A percentile compares a stretch with the other conserved stretches of the same genome.
Conservation (phyloP, 2,888 invertebrate species). For the Parapristionchus giblindavisi region DNA sequence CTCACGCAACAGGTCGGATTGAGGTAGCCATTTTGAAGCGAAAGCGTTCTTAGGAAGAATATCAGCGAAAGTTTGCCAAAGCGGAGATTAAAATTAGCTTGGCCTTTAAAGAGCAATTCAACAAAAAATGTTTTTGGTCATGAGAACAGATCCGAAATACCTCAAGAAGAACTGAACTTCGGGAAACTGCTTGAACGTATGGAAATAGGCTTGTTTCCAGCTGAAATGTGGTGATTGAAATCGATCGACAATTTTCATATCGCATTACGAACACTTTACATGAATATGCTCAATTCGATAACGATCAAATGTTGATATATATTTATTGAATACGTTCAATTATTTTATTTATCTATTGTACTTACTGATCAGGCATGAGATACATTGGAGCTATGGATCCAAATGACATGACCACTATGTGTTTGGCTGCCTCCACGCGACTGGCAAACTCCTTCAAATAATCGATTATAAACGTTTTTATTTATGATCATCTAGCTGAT, state of each 20-base stretch:
- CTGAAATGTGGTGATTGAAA: background rate
- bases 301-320: no score
- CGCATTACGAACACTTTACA: no score
- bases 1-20: constrained; percentile 53
- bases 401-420: constrained; percentile 54
- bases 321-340: no score
- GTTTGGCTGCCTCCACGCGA: constrained; percentile 45
- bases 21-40: constrained; percentile 58
- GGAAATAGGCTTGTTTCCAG: constrained; percentile 44
- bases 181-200: constrained; percentile 46
- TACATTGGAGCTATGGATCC: constrained; percentile 45
- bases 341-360: no score
- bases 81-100: no score
- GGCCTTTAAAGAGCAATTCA: no score
- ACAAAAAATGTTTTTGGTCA: background rate
- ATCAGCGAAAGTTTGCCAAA: background rate
- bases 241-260: no score
- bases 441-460: constrained; percentile 45
- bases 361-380: constrained; percentile 18
- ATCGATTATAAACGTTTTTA: no score
- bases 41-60: constrained; percentile 48
- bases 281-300: no score
- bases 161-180: constrained; percentile 54
- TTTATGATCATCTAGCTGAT: no score
- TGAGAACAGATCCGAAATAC: background rate